These are phyloP conservation scores for Lycaon pictus DNA, from an alignment of 2,113 vertebrate genomes.

Conservation along the genomic window DNA sequence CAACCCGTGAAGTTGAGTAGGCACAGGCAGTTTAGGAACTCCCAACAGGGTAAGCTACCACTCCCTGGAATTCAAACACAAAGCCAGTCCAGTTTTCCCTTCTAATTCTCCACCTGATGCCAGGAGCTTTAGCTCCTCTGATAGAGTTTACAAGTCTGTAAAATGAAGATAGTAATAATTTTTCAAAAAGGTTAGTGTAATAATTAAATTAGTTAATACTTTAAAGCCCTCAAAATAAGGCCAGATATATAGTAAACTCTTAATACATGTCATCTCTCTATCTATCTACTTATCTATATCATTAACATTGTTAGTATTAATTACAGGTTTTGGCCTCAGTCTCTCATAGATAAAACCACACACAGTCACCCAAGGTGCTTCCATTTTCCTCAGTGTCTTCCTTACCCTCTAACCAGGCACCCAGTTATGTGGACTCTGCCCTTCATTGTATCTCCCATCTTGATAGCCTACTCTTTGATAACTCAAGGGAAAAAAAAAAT, in stretches of 20 bases:
- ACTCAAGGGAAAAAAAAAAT: background rate
- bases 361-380: background rate
- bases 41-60: rapidly evolving
- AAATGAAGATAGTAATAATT: background rate
- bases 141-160: background rate
- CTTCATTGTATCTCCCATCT: background rate
- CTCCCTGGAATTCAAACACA: background rate
- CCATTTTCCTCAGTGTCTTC: background rate
- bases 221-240: background rate
- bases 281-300: background rate
- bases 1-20: background rate
- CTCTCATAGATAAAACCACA: background rate
- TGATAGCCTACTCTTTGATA: slow-evolving; percentile 37
- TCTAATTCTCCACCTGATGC: background rate
- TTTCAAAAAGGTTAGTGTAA: background rate
- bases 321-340: background rate
- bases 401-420: background rate
- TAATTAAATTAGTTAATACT: background rate
- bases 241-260: background rate
- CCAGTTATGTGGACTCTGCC: background rate
- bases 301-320: background rate
- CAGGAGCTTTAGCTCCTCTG: background rate
- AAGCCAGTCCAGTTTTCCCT: background rate
- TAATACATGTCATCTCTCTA: background rate
- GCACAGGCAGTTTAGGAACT: background rate